phyloP scores from a whole-genome alignment of 2,888 invertebrate genomes.

The Xanthorhoe designata region DNA sequence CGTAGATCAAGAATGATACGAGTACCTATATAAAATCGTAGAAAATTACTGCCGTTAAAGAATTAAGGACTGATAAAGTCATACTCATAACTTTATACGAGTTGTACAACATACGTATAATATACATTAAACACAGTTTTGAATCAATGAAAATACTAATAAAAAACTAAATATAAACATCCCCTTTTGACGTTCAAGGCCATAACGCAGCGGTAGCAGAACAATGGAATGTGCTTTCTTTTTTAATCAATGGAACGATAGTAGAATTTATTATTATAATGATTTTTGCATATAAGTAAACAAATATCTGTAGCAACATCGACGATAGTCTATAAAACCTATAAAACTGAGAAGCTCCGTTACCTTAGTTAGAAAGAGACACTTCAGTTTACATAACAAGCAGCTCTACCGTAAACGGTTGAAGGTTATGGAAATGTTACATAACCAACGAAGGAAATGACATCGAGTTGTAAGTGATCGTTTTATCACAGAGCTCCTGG shows the following conservation, averaged over 20 bases:
- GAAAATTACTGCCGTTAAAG: not conserved
- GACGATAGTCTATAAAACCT: not conserved
- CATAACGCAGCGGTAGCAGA: constrained; percentile 6
- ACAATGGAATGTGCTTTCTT: constrained; percentile 11
- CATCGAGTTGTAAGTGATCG: constrained; percentile 30
- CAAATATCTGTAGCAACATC: not conserved
- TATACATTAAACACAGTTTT: not conserved
- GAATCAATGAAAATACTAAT: constrained; percentile 14
- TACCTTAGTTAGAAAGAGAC: constrained; percentile 19
- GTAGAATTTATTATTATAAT: not conserved
- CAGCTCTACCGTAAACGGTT: constrained; percentile 37
- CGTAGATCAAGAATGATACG: not conserved
- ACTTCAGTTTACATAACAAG: constrained; percentile 39
- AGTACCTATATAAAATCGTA: too few relatives aligned
- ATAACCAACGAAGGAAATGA: constrained; percentile 48
- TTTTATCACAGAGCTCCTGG: constrained; percentile 31
- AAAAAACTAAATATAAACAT: constrained; percentile 19
- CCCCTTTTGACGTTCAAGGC: constrained; percentile 25
- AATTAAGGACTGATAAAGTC: not conserved
- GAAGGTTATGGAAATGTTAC: constrained; percentile 59
- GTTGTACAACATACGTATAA: not conserved
- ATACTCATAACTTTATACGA: not conserved
- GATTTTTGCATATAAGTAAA: not conserved
- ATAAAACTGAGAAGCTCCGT: constrained; percentile 20
- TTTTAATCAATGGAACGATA: not conserved